Base-by-base conservation (phyloP, 2,888 invertebrate genomes). In the Agonum fuliginosum region DNA sequence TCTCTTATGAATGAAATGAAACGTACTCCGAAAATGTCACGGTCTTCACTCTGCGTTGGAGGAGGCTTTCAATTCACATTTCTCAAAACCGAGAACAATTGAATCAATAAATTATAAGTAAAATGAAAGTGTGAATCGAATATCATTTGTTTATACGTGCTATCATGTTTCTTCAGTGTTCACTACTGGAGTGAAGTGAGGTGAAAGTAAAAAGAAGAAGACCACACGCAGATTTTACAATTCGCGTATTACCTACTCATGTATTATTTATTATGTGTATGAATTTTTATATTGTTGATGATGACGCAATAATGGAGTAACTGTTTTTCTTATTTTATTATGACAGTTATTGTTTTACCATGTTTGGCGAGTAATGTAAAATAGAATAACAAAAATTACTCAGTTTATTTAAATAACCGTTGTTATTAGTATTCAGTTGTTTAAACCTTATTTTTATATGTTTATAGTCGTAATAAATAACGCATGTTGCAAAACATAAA, bases 61-160 rank as follows among this genome's bases (percentile, higher is more conserved):
- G 22, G 24, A 24, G 12, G 17, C 14, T 24, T 54, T 54, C 24
- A 12, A 54, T 22, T 54, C 24, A 24, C 12, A 54, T 54, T 54
- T 54, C 54, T 54, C 24, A 54, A 54, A 24, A 58, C 19, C 12
- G 41, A 73, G 62, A 73, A 73, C 73, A 73, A 73, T 73, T 73
- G 73, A 73, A 12, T 22, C 58, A 43, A 73, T 73, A 73, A 73
- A 73, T 73, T 58, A 73, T 41, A 17, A 12, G 4, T 22, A 37
- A 20, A 41, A 73, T 58, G 58, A 41, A 43, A 73, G 73, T 58
- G 73, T 58, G 58, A 73, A 73, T 54, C 54, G 72, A 73, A 73
- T 58, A 58, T 41, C 73, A 73, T 58, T 73, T 73, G 58, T 73
- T 41, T 22, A 72, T 30, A 73, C 41, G 73, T 41, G 67, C 14